Evolutionary conservation across 1,140 invertebrate genomes (phyloP), one percentile per base, ranked within the genome.

Genomic region (Cydia strobilella): DNA sequence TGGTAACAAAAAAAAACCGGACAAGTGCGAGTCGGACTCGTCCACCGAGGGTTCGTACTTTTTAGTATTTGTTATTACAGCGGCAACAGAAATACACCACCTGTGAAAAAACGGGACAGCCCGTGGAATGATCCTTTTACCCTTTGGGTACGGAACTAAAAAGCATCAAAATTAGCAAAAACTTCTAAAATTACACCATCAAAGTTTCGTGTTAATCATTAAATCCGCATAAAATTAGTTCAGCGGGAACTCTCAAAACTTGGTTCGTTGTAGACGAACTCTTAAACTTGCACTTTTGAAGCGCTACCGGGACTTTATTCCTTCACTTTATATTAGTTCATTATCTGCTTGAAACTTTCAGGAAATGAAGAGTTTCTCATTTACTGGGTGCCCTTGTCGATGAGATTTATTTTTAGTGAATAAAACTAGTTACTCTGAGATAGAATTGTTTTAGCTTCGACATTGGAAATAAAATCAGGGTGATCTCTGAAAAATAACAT

Each of bases 181-280:
- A 45, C 42, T 45, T 45, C n/a, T 15, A 15, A 45, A 45, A 45
- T 12, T 45, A n/a, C 5, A 51, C 15, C 48, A 1, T 5, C 4
- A 7, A 51, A 51, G 15, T 51, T 51, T 51, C 48, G 3, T 18
- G n/a, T 51, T 51, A n/a, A 18, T 51, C 48, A 18, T 18, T 51
- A 51, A 51, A 51, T 51, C 48, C 48, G 15, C 48, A 1, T 51
- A 51, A 51, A 51, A 51, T 51, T 51, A 51, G n/a, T 51, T 51
- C 5, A 51, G 48, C 1, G 13, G 48, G n/a, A 51, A 9, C n/a
- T 48, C 4, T 18, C 48, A 51, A 51, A 51, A 51, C 15, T 48
- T 51, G 48, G 6, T 9, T n/a, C n/a, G 15, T 51, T 51, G 48
- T 18, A 18, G 48, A 6, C 35, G 4, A 18, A n/a, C n/a, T 51